Conservation (phyloP, 2,797 vertebrate genomes). For the Intellagama lesueurii region DNA sequence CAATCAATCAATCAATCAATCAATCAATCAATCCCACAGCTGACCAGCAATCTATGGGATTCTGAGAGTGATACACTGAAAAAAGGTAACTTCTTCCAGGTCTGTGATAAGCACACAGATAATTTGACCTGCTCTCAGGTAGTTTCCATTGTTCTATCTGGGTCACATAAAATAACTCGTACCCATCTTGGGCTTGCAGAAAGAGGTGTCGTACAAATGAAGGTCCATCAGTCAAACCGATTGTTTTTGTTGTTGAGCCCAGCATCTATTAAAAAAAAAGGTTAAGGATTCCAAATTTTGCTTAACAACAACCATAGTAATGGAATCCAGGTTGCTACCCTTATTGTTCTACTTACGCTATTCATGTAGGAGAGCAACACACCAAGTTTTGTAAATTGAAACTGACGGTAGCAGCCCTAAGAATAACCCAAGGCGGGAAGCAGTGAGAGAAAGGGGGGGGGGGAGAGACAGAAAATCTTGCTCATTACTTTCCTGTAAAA, state of each 20-base stretch:
- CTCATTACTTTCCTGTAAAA: conserved; percentile 78
- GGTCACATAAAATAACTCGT: neutral
- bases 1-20: too few relatives aligned
- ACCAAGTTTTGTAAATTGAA: conserved; percentile 72
- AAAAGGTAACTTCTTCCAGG: too few relatives aligned
- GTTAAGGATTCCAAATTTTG: conserved; percentile 45
- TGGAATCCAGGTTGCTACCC: conserved; percentile 62
- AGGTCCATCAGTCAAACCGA: neutral
- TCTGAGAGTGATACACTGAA: too few relatives aligned
- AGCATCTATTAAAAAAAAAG: conserved; percentile 46
- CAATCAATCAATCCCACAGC: too few relatives aligned
- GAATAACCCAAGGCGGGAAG: conserved; percentile 76
- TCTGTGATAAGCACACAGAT: too few relatives aligned
- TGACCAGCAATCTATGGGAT: too few relatives aligned
- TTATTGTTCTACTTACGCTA: conserved; percentile 59
- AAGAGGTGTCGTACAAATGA: neutral
- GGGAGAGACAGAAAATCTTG: conserved; percentile 69
- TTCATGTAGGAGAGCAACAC: conserved; percentile 74
- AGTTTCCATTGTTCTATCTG: neutral
- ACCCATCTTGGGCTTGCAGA: neutral
- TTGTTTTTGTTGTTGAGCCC: conserved; percentile 31
- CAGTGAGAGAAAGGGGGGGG: conserved; percentile 1
- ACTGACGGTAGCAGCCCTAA: conserved; percentile 65
- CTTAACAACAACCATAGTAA: conserved; percentile 70
- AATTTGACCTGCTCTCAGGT: neutral